Evolutionary conservation across 1,140 invertebrate species (phyloP), one percentile per base, ranked within the genome.

Genomic region (Caenorhabditis latens): DNA sequence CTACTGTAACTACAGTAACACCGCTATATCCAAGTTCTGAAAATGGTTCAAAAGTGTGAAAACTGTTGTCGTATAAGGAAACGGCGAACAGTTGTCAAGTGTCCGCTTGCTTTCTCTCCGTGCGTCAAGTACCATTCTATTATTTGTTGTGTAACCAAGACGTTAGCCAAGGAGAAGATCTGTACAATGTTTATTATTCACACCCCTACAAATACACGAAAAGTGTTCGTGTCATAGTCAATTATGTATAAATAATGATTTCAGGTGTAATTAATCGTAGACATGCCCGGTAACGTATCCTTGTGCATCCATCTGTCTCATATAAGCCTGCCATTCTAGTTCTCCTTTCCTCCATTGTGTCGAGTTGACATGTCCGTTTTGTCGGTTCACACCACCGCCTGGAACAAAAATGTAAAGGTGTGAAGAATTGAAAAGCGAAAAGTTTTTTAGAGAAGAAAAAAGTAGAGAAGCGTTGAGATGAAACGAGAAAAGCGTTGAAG

Each of bases 301-400:
- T 32, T 71, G 63, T 32, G 46, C 58, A 93, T 99, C 98, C 83
- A 99, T 93, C 95, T 97, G 97, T 83, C 98, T 94, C 98, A 99
- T 99, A 42, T 98, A 94, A 5, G 97, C 97, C 93, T 99, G 98
- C 93, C 99, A 99, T 93, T 99, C 97, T 86, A 98, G 95, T 90
- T 98, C 97, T 71, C 98, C 98, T 61, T 97, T 95, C 92, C 96
- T 95, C 96, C 96, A 99, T 88, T 95, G 95, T 91, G 94, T 95
- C 71, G 95, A 95, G 8, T 94, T 93, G 90, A 71, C 84, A n/a
- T 94, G 94, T n/a, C 63, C 84, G 50, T 85, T 85, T 87, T 89
- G 21, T 24, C 86, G 85, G 42, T 93, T 92, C 24, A 93, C 93
- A 32, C 94, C 94, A 65, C 94, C 94, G 57, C 93, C 93, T 89